Base-by-base conservation (phyloP, 1,140 invertebrate species). In the Calosoma granatense region DNA sequence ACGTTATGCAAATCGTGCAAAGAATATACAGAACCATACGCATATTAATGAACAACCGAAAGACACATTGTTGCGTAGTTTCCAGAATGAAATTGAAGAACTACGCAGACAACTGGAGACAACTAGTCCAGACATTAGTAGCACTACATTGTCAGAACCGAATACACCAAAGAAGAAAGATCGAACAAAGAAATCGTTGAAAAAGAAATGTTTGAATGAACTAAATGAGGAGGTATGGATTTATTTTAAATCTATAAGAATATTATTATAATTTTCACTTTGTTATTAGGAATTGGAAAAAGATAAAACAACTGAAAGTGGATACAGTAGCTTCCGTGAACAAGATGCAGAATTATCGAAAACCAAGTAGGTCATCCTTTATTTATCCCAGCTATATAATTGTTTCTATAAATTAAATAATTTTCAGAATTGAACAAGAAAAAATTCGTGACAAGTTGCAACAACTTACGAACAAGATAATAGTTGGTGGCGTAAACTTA, bases 1-100 rank as follows among this genome's bases (percentile, higher is more conserved):
- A 43, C 78, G 97, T 36, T 99, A 99, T 76, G 96, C 97, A 1
- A 95, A 93, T 76, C 79, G 96, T 55, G 95, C 96, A 1, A 99
- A 99, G 74, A 95, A 92, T 67, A 99, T 99, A 58, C 90, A 94
- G 69, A 99, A 99, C 73, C 85, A 88, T 63, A 95, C 94, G 52
- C 85, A 88, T 62, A 88, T 99, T 56, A 99, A 99, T 72, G 95
- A 97, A 71, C 96, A 99, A 76, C 94, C 96, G 0, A 98, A 98
- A 47, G 41, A 47, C 4, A 47, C 41, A 47, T 17, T 47, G 15
- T 17, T 47, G 4, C 4, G 9, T 12, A 47, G 41, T 68, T 96
- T 95, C 71, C 94, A 97, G 75, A 83, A 90, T 65, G 94, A 98
- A 74, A 97, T 98, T 63, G 90, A 93, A 67, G 85, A 90, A 12